phyloP scores from a whole-genome alignment of 2,113 vertebrate species.

The Pristiophorus japonicus region DNA sequence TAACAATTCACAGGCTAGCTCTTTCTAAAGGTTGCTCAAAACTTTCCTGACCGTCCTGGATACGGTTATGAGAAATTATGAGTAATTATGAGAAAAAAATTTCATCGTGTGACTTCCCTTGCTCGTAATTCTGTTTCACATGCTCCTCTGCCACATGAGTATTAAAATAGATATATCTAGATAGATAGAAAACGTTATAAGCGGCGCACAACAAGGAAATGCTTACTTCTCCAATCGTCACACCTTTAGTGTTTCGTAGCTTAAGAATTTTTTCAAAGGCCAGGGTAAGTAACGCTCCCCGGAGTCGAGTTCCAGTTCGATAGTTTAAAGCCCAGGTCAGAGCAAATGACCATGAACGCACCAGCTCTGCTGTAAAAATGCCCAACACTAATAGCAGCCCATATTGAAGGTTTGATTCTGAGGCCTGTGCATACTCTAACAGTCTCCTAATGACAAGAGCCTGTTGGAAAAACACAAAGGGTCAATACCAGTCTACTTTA shows the following conservation, averaged over 20 bases:
- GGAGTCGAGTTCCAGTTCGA: slow-evolving; percentile 65
- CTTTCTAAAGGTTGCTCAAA: neutral
- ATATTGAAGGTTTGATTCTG: slow-evolving; percentile 49
- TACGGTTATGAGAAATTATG: too few relatives aligned
- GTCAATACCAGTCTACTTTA: neutral
- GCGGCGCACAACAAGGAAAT: neutral
- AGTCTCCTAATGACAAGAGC: slow-evolving; percentile 62
- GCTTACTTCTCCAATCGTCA: slow-evolving; percentile 63
- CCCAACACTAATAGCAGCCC: slow-evolving; percentile 61
- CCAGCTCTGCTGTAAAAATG: slow-evolving; percentile 61
- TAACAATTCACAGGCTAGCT: neutral
- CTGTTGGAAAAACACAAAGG: slow-evolving; percentile 44
- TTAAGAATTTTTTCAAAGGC: slow-evolving; percentile 66
- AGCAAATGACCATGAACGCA: slow-evolving; percentile 65
- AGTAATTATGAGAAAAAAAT: too few relatives aligned
- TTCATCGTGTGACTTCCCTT: neutral
- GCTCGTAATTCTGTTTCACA: neutral
- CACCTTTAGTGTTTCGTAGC: slow-evolving; percentile 64
- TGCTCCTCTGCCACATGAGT: neutral
- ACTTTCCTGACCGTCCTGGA: neutral
- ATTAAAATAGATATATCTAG: neutral
- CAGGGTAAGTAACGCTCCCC: slow-evolving; percentile 62
- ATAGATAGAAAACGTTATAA: neutral
- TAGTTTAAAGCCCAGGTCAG: slow-evolving; percentile 70
- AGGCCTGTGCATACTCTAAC: slow-evolving; percentile 62